Evolutionary conservation across 2,888 invertebrate genomes (phyloP).

Genomic region (Meteorus colon): DNA sequence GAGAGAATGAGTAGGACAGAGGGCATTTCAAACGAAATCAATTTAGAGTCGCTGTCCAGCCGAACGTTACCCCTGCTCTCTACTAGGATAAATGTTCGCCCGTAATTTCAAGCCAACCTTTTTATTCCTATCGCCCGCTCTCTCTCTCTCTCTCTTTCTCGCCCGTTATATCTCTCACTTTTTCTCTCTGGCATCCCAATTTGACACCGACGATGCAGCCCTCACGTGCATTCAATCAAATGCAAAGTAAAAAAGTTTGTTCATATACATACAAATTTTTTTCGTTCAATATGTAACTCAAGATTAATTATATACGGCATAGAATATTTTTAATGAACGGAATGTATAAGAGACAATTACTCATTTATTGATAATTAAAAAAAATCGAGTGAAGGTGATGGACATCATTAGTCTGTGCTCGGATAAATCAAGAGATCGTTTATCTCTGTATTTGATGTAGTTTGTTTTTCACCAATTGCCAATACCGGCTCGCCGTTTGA

Average conservation of each 20-base stretch:
- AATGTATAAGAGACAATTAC: conserved; percentile 30
- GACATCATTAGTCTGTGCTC: background rate
- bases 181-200: conserved; percentile 60
- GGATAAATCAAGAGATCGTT: background rate
- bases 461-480: background rate
- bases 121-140: background rate
- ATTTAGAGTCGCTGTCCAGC: conserved; percentile 71
- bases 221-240: conserved; percentile 37
- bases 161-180: background rate
- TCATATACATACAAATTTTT: conserved; percentile 35
- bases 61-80: conserved; percentile 64
- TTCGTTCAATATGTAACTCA: conserved; percentile 24
- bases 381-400: background rate
- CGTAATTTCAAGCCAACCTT: conserved; percentile 69
- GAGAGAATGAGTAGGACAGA: conserved; percentile 50
- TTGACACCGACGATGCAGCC: conserved; percentile 56
- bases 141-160: conserved; percentile 33
- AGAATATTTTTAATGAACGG: background rate
- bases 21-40: conserved; percentile 72
- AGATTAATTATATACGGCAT: conserved; percentile 18
- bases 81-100: conserved; percentile 69
- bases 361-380: conserved; percentile 46
- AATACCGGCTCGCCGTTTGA: background rate
- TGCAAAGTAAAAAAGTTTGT: conserved; percentile 23
- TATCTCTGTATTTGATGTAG: background rate